Base-by-base conservation (phyloP, 2,888 invertebrate genomes). In the Taphrorychus bicolor region DNA sequence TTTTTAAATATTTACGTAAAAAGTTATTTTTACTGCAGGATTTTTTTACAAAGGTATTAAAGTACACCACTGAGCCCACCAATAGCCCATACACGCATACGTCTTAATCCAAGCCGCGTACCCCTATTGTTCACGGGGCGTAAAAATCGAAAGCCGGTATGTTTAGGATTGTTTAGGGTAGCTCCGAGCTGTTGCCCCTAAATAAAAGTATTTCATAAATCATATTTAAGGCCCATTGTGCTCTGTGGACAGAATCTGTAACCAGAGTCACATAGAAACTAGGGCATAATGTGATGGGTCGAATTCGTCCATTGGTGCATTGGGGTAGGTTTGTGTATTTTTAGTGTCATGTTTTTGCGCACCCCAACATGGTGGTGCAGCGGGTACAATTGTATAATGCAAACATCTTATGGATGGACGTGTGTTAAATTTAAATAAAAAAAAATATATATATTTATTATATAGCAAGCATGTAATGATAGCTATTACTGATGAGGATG, bases 151-250 rank as follows among this genome's bases (percentile, higher is more conserved):
- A 72, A 71, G 72, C 73, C 73, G 70, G 52, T 51, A 45, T 76
- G 74, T 79, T 79, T 77, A 77, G 76, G 73, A 76, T 77, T 79
- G 77, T 79, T 78, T 80, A 77, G 79, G 79, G 80, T 79, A 60
- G 78, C 74, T 74, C 71, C 73, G 71, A 73, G 74, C 74, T 76
- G 78, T 79, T 78, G 80, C 79, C 80, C 68, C 78, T 75, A 79
- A 78, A 81, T 80, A 80, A 81, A 63, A 81, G 79, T 79, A 78
- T 80, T 80, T 77, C 80, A 82, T 82, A 82, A 82, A 82, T 82
- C 81, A 82, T 81, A 82, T 82, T 81, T 81, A 81, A 80, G 78
- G 73, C 74, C 79, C 71, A 81, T 82, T 81, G 81, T 81, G 74
- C 58, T 32, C 68, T 60, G 67, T 56, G 74, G 72, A 73, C 76